These are phyloP conservation scores for Acrobasis consociella DNA, from an alignment of 2,888 invertebrate genomes.

Conservation along the genomic window DNA sequence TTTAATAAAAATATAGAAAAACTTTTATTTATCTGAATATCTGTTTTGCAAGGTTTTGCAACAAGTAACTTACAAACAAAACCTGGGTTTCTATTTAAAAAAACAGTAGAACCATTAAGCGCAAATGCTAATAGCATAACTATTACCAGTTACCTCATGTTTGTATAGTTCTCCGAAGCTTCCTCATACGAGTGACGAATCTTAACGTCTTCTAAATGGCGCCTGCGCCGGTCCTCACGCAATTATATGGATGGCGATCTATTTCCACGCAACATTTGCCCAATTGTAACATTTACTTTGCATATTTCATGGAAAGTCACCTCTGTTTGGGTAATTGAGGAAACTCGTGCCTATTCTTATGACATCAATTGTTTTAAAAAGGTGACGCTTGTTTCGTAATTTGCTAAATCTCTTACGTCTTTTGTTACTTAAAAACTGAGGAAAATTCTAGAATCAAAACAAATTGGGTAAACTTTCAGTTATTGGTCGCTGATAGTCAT, in stretches of 20 bases:
- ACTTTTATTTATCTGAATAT: too few species aligned
- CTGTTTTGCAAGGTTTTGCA: too few species aligned
- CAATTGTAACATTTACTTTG: conserved; percentile 10
- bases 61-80: not conserved
- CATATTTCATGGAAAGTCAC: not conserved
- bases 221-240: not conserved
- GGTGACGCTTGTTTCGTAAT: not conserved
- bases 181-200: conserved; percentile 20
- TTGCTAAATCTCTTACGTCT: too few species aligned
- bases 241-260: conserved; percentile 7
- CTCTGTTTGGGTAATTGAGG: conserved; percentile 1
- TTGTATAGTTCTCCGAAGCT: not conserved
- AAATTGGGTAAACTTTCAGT: too few species aligned
- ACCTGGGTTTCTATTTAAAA: not conserved
- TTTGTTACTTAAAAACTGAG: too few species aligned
- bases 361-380: conserved; percentile 36
- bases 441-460: too few species aligned
- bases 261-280: conserved; percentile 8
- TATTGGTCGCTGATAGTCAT: too few species aligned
- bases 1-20: too few species aligned
- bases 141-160: conserved; percentile 7
- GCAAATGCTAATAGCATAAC: conserved; percentile 2
- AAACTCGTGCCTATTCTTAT: conserved; percentile 36
- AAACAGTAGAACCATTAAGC: not conserved
- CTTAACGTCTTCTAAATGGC: not conserved